Percentiles rank a stretch among this genome's conserved stretches.
Conservation (phyloP, 2,113 vertebrate genomes). For the Penelope pileata region DNA sequence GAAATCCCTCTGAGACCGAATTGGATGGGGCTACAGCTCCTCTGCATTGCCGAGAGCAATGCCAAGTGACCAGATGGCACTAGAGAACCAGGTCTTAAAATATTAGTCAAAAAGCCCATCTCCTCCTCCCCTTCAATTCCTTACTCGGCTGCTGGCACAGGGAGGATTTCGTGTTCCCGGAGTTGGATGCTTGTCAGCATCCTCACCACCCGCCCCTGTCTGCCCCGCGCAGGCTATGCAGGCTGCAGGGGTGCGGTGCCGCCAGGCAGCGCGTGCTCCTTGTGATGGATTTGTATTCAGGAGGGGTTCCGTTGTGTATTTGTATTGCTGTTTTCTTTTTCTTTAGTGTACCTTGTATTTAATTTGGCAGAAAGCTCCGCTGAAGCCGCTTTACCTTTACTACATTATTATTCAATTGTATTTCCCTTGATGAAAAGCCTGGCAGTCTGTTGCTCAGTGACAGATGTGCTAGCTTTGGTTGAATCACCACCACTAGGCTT, state of each 20-base stretch:
- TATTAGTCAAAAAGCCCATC: constrained; percentile 31
- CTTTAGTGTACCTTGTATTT: constrained; percentile 59
- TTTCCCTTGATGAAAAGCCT: constrained; percentile 74
- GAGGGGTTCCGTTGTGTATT: constrained; percentile 33
- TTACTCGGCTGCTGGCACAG: constrained; percentile 4
- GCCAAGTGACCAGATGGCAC: constrained; percentile 64
- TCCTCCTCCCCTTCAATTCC: constrained; percentile 33
- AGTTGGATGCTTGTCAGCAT: background rate
- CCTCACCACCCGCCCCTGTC: background rate
- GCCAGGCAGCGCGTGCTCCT: background rate
- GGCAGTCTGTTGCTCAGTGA: constrained; percentile 74
- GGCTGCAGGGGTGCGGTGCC: background rate
- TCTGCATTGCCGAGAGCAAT: background rate
- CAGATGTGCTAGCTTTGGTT: constrained; percentile 81
- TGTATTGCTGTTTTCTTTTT: background rate
- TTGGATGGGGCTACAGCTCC: background rate
- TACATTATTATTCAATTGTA: constrained; percentile 75
- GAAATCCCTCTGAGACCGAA: constrained; percentile 16
- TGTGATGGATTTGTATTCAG: constrained; percentile 31
- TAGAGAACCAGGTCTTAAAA: constrained; percentile 20
- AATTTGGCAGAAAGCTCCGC: constrained; percentile 61
- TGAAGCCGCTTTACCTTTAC: constrained; percentile 67
- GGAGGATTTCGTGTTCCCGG: background rate
- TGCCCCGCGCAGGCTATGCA: background rate
- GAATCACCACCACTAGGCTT: constrained; percentile 75